These are phyloP conservation scores for Zeus faber DNA, from an alignment of 2,113 vertebrate genomes.

Conservation along the genomic window DNA sequence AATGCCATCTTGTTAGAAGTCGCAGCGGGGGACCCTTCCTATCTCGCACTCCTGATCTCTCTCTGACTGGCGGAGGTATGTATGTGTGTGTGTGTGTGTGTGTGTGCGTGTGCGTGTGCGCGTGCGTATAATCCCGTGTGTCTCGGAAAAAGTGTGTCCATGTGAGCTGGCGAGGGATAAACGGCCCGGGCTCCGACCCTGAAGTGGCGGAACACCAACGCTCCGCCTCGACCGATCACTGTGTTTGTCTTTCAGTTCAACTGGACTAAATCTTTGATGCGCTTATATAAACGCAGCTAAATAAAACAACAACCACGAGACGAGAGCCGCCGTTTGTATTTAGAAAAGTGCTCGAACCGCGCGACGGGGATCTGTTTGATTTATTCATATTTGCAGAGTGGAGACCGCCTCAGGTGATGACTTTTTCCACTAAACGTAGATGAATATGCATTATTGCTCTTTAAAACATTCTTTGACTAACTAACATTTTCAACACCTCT, in stretches of 20 bases:
- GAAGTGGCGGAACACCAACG: conserved; percentile 18
- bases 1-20: conserved; percentile 55
- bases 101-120: conserved; percentile 6
- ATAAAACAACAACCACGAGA: conserved; percentile 50
- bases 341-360: conserved; percentile 39
- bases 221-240: conserved; percentile 41
- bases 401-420: conserved; percentile 55
- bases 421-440: conserved; percentile 50
- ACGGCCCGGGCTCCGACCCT: conserved; percentile 8
- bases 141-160: not conserved
- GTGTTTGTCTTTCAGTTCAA: conserved; percentile 62
- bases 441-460: conserved; percentile 63
- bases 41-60: conserved; percentile 34
- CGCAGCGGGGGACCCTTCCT: conserved; percentile 39
- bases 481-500: conserved; percentile 23
- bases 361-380: conserved; percentile 57
- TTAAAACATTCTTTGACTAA: conserved; percentile 32
- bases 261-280: conserved; percentile 64
- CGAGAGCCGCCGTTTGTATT: conserved; percentile 30
- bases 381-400: conserved; percentile 67
- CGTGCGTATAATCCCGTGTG: not conserved
- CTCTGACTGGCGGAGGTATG: conserved; percentile 28
- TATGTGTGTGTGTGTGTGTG: conserved; percentile 19
- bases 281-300: conserved; percentile 57
- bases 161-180: not conserved